A percentile compares a stretch with the other conserved stretches of the same genome.
phyloP scores from a whole-genome alignment of 2,888 invertebrate species.

The Spodoptera littoralis region DNA sequence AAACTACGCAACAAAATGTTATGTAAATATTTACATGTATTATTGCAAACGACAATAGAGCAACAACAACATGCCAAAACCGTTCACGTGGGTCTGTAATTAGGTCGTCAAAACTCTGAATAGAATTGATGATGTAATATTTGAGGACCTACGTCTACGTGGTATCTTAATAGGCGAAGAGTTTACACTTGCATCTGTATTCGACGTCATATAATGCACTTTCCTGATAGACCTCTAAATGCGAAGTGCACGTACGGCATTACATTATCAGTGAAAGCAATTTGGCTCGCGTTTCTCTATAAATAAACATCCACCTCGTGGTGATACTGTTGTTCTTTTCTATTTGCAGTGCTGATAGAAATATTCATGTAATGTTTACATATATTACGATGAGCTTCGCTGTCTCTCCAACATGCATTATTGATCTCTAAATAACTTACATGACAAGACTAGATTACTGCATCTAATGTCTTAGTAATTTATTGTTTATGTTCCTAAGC shows the following conservation, averaged over 20 bases:
- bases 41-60: constrained; percentile 38
- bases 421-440: constrained; percentile 13
- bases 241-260: constrained; percentile 38
- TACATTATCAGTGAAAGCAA: constrained; percentile 78
- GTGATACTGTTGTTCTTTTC: constrained; percentile 61
- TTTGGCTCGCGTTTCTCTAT: constrained; percentile 79
- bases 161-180: too few species aligned
- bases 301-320: constrained; percentile 71
- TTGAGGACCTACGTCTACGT: constrained; percentile 10
- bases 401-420: neutral
- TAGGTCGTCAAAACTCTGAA: constrained; percentile 28
- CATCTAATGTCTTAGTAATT: neutral
- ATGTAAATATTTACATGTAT: constrained; percentile 37
- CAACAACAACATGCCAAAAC: constrained; percentile 48
- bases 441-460: constrained; percentile 5
- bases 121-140: constrained; percentile 33
- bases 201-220: constrained; percentile 26
- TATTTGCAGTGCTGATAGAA: constrained; percentile 62
- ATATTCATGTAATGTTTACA: constrained; percentile 53
- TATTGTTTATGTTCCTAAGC: too few species aligned
- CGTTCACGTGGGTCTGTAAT: constrained; percentile 38
- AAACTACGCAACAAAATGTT: constrained; percentile 28
- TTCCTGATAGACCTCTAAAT: constrained; percentile 36
- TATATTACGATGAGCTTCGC: constrained; percentile 16
- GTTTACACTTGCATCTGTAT: constrained; percentile 8